Evolutionary conservation across 2,113 vertebrate species (phyloP).

Genomic region (Larimichthys polyactis): DNA sequence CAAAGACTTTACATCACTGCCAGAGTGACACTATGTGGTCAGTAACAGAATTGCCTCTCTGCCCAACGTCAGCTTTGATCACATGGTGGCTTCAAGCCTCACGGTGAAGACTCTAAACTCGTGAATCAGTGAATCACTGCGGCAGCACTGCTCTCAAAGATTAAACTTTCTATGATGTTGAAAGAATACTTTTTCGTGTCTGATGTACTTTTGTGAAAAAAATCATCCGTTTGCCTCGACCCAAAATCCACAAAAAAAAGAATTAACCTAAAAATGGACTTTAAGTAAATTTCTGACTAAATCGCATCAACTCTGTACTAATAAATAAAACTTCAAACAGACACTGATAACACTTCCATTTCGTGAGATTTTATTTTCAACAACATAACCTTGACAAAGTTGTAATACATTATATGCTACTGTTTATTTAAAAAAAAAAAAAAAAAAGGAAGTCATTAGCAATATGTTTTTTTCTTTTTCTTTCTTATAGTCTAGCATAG

Average conservation of each 20-base stretch:
- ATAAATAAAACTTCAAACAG: constrained; percentile 24
- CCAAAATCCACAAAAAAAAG: no score
- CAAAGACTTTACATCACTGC: not conserved
- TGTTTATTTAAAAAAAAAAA: constrained; percentile 79
- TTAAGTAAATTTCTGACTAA: no score
- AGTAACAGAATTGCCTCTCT: constrained; percentile 19
- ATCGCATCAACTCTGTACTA: not conserved
- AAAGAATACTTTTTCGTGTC: no score
- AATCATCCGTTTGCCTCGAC: no score
- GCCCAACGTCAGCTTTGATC: not conserved
- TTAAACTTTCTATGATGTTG: not conserved
- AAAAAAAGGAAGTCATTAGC: constrained; percentile 83
- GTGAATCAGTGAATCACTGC: not conserved
- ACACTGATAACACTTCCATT: constrained; percentile 69
- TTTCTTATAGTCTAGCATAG: constrained; percentile 85
- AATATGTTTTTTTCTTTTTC: constrained; percentile 81
- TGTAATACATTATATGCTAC: constrained; percentile 89
- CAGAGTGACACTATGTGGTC: constrained; percentile 53
- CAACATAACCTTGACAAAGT: constrained; percentile 86
- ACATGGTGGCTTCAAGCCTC: not conserved
- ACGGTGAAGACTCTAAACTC: not conserved
- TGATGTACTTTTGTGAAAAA: not conserved
- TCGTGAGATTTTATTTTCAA: constrained; percentile 87
- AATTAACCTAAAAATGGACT: not conserved
- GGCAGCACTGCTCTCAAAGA: no score